A percentile compares a stretch with the other conserved stretches of the same genome.
Conservation (phyloP, 2,113 vertebrate genomes). For the Leucopsar rothschildi region DNA sequence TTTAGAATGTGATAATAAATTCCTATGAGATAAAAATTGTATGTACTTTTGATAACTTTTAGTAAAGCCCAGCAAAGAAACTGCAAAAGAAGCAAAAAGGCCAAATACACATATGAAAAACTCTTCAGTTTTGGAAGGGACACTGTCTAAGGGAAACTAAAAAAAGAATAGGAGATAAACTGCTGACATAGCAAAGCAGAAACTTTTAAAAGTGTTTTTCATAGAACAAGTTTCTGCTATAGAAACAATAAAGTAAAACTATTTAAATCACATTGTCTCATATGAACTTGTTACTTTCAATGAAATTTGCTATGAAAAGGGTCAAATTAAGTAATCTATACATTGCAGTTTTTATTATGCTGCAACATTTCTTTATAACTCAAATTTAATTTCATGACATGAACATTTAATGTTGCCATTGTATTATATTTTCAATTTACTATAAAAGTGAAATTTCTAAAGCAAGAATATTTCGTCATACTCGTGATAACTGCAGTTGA, state of each 20-base stretch:
- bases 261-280: neutral
- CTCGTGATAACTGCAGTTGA: neutral
- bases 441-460: neutral
- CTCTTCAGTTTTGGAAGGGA: neutral
- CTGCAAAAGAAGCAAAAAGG: neutral
- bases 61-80: neutral
- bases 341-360: neutral
- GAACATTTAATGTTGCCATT: neutral
- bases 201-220: neutral
- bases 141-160: neutral
- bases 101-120: neutral
- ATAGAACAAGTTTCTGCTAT: neutral
- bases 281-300: neutral
- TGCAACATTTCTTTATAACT: neutral
- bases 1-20: neutral
- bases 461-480: neutral
- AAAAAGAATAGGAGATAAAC: neutral
- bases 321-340: neutral
- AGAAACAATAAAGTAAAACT: neutral
- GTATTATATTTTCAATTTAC: neutral
- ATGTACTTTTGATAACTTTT: neutral
- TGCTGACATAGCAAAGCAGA: neutral
- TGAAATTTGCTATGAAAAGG: neutral
- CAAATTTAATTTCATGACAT: neutral
- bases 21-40: neutral